phyloP scores from a whole-genome alignment of 2,888 invertebrate species.

The Adineta ricciae region DNA sequence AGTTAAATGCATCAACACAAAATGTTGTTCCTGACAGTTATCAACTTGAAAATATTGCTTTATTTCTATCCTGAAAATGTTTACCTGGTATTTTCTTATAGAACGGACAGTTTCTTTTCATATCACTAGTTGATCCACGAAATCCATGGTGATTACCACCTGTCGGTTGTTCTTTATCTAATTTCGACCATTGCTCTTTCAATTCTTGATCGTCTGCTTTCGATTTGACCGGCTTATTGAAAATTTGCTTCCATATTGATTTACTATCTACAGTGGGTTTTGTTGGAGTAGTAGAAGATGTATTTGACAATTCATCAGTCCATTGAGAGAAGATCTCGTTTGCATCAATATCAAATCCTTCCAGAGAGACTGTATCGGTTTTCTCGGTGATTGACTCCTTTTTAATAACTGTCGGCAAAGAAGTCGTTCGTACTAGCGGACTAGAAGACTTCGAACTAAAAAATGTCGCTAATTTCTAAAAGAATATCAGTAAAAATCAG shows the following conservation, averaged over 20 bases:
- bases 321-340: neutral
- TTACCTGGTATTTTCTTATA: conserved; percentile 13
- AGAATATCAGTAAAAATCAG: neutral
- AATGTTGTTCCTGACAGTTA: conserved; percentile 58
- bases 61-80: no score
- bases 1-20: conserved; percentile 67
- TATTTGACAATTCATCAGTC: neutral
- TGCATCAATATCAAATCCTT: neutral
- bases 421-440: neutral
- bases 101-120: neutral
- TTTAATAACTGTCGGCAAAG: neutral
- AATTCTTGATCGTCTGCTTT: neutral
- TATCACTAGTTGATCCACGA: neutral
- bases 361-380: neutral
- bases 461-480: neutral
- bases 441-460: neutral
- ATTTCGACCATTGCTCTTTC: neutral
- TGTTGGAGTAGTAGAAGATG: neutral
- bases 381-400: neutral
- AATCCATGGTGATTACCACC: neutral
- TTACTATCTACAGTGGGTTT: neutral
- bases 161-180: neutral
- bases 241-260: conserved; percentile 12
- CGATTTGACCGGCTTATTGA: neutral
- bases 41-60: no score